These are phyloP conservation scores for Hemichromis elongatus DNA, from an alignment of 2,113 vertebrate genomes.

Conservation along the genomic window DNA sequence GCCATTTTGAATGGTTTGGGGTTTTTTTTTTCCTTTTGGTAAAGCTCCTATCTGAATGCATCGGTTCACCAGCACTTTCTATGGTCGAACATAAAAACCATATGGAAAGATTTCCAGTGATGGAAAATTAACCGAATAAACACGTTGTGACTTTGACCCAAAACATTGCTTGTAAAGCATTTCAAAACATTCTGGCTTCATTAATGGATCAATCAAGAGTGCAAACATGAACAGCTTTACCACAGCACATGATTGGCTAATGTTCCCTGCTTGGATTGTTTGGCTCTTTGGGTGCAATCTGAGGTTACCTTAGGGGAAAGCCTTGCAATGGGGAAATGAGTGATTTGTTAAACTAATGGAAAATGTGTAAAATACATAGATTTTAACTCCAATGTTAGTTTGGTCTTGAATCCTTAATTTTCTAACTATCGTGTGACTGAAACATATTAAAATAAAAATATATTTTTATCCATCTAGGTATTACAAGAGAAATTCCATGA, in stretches of 20 bases:
- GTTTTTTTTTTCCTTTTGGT: background rate
- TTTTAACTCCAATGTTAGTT: background rate
- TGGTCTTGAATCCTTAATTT: background rate
- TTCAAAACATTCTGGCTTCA: background rate
- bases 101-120: background rate
- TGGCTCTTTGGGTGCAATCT: background rate
- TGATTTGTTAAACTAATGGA: background rate
- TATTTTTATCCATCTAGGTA: slow-evolving; percentile 8
- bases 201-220: background rate
- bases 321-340: background rate
- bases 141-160: background rate
- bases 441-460: background rate
- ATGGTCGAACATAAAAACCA: background rate
- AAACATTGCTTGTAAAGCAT: background rate
- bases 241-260: background rate
- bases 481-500: background rate
- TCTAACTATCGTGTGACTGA: background rate
- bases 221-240: background rate
- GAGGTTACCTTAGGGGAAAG: background rate
- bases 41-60: background rate
- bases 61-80: background rate
- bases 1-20: background rate
- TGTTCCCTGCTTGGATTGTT: background rate
- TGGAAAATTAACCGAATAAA: rapidly evolving
- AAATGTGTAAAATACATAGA: too few species aligned